Percentiles rank a stretch among this genome's conserved stretches.
Conservation (phyloP, 2,797 vertebrate genomes). For the Trematomus bernacchii region DNA sequence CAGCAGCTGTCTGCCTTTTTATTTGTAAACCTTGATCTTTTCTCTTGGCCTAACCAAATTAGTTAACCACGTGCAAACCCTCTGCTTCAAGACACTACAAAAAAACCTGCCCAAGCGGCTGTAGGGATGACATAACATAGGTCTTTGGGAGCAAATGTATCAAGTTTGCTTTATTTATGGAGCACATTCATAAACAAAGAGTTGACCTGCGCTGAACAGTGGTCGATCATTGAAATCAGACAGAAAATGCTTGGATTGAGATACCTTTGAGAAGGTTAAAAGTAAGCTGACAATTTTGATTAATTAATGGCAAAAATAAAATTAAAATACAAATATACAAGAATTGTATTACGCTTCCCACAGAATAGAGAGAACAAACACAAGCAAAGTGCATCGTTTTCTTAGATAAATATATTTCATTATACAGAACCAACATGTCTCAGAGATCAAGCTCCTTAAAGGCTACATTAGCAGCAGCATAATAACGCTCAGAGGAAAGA, state of each 20-base stretch:
- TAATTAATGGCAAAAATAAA: not conserved
- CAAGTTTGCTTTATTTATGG: no score
- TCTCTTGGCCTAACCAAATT: no score
- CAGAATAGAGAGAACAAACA: not conserved
- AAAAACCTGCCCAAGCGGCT: no score
- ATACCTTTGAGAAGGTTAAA: not conserved
- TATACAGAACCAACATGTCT: not conserved
- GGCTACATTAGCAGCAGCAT: not conserved
- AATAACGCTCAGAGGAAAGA: not conserved
- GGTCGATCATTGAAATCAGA: conserved; percentile 11
- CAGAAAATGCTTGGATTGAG: not conserved
- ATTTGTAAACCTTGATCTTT: no score
- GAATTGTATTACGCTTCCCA: no score
- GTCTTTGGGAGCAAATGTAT: no score
- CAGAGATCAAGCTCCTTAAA: not conserved
- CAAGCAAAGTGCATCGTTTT: not conserved
- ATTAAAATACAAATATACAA: not conserved
- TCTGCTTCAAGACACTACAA: no score
- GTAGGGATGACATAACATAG: no score
- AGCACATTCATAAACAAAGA: no score
- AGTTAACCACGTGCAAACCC: no score
- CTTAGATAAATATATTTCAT: not conserved
- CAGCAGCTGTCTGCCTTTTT: no score
- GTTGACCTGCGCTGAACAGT: no score
- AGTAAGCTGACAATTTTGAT: not conserved